These are phyloP conservation scores for Enteromius trimaculatus DNA, from an alignment of 2,797 vertebrate genomes.

Conservation along the genomic window DNA sequence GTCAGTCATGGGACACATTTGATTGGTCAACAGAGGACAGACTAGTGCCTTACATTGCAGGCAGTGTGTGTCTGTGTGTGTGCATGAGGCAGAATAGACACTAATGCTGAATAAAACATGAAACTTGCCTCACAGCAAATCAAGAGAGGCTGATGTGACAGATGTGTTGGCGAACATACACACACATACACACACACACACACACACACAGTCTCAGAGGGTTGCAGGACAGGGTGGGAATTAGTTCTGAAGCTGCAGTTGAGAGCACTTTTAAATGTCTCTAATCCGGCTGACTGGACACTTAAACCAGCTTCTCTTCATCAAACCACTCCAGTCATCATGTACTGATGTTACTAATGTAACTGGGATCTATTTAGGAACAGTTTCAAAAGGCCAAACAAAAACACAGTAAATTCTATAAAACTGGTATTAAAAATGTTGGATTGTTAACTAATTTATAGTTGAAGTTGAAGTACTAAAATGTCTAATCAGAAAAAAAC, in stretches of 20 bases:
- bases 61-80: not conserved
- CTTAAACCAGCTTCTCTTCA: slow-evolving; percentile 32
- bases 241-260: slow-evolving; percentile 38
- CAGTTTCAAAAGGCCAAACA: too few relatives aligned
- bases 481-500: too few relatives aligned
- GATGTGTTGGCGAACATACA: not conserved
- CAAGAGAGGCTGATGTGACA: not conserved
- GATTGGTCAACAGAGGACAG: not conserved
- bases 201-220: not conserved
- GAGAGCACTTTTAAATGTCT: slow-evolving; percentile 28
- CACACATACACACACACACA: not conserved
- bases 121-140: not conserved
- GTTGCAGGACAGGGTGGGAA: slow-evolving; percentile 29
- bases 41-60: not conserved
- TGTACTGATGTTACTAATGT: not conserved
- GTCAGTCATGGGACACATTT: not conserved
- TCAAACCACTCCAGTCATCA: not conserved
- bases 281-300: slow-evolving; percentile 49
- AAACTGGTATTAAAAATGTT: too few relatives aligned
- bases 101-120: slow-evolving; percentile 10
- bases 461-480: too few relatives aligned
- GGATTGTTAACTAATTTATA: too few relatives aligned
- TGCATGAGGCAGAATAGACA: not conserved
- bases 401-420: not conserved
- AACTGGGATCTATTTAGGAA: not conserved